phyloP scores from a whole-genome alignment of 2,888 invertebrate genomes.

The Tromatobia lineatoria region DNA sequence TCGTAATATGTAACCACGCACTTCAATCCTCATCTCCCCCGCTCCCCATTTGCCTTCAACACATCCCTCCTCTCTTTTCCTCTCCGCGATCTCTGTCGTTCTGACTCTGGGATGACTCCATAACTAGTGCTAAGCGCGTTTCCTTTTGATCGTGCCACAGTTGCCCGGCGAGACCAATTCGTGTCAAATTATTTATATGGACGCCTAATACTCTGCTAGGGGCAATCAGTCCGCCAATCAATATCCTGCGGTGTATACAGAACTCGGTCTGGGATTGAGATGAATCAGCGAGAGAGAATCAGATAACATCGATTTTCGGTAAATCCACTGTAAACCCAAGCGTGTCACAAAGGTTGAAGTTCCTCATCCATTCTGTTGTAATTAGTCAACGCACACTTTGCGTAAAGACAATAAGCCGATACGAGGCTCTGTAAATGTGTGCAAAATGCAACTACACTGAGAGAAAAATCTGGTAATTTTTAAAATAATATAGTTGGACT shows the following conservation, averaged over 20 bases:
- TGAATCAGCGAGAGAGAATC: neutral
- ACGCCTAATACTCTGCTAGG: slow-evolving; percentile 1
- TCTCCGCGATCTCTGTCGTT: slow-evolving; percentile 46
- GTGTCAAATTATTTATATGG: slow-evolving; percentile 43
- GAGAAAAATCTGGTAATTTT: too few species aligned
- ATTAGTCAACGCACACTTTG: too few species aligned
- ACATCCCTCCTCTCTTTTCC: slow-evolving; percentile 11
- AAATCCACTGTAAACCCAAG: neutral
- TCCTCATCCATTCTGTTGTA: too few species aligned
- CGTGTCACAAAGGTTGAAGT: too few species aligned
- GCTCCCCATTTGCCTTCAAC: slow-evolving; percentile 47
- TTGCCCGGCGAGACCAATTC: slow-evolving; percentile 53
- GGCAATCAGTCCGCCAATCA: slow-evolving; percentile 19
- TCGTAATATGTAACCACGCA: slow-evolving; percentile 46
- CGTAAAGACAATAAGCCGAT: too few species aligned
- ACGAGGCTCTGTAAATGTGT: too few species aligned
- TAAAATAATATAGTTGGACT: too few species aligned
- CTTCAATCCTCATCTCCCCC: slow-evolving; percentile 59
- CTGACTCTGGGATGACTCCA: slow-evolving; percentile 56
- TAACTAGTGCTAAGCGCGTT: slow-evolving; percentile 45
- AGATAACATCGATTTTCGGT: neutral
- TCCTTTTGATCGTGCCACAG: slow-evolving; percentile 64
- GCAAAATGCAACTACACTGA: too few species aligned
- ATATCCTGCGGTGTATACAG: neutral
- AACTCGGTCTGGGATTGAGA: neutral